Conservation (phyloP, 2,888 invertebrate species). For the Tetanocera ferruginea region DNA sequence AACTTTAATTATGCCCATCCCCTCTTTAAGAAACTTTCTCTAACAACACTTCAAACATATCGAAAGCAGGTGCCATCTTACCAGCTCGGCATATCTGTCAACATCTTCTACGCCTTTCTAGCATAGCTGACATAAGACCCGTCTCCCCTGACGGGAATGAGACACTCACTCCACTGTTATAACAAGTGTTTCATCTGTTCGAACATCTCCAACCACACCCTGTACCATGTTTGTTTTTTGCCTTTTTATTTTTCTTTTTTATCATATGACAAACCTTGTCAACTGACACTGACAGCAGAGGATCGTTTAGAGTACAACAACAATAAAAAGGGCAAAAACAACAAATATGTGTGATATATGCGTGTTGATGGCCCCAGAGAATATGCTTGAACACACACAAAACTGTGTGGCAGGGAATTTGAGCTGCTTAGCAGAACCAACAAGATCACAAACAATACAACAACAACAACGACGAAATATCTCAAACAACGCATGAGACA, state of each 20-base stretch:
- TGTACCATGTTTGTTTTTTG: slow-evolving; percentile 1
- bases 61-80: not conserved
- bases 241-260: not conserved
- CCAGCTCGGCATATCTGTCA: not conserved
- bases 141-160: too few species aligned
- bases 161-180: not conserved
- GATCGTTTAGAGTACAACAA: not conserved
- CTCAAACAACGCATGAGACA: not conserved
- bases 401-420: not conserved
- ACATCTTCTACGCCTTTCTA: not conserved
- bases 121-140: not conserved
- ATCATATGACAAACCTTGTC: slow-evolving; percentile 7
- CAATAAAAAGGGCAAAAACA: not conserved
- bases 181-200: slow-evolving; percentile 13
- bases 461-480: not conserved
- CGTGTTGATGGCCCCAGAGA: not conserved
- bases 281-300: not conserved
- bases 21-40: too few species aligned
- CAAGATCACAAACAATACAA: not conserved
- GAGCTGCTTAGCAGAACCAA: not conserved
- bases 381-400: not conserved
- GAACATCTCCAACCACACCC: slow-evolving; percentile 1
- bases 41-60: not conserved
- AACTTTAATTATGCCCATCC: too few species aligned
- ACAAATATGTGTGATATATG: slow-evolving; percentile 1